A percentile compares a stretch with the other conserved stretches of the same genome.
Conservation (phyloP, 1,140 invertebrate genomes). For the Drosophila auraria region DNA sequence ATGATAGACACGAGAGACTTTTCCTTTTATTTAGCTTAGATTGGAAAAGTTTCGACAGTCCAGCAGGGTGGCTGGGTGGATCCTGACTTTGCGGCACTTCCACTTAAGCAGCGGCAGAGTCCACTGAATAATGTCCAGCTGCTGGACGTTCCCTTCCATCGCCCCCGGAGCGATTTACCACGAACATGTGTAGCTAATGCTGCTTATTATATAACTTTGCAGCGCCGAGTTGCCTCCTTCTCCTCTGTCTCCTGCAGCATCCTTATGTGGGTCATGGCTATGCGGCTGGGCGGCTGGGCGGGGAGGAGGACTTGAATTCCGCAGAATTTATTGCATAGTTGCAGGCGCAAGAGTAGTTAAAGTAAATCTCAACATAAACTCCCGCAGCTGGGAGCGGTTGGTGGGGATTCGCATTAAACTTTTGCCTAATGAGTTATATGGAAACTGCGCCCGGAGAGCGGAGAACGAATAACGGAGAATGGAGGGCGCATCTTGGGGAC, state of each 20-base stretch:
- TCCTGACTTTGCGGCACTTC: conserved; percentile 67
- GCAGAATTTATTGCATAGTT: conserved; percentile 80
- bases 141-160: neutral
- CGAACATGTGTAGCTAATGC: conserved; percentile 75
- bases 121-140: conserved; percentile 44
- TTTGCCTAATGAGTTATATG: conserved; percentile 79
- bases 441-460: conserved; percentile 3
- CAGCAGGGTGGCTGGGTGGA: conserved; percentile 37
- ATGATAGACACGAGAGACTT: conserved; percentile 83
- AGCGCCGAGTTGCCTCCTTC: neutral
- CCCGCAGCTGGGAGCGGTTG: conserved; percentile 30
- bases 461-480: neutral
- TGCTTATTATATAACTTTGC: conserved; percentile 72
- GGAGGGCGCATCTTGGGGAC: conserved; percentile 12
- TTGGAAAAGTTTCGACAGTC: conserved; percentile 84
- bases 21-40: conserved; percentile 84
- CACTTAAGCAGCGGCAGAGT: conserved; percentile 63
- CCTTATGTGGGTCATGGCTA: conserved; percentile 65
- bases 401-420: conserved; percentile 53
- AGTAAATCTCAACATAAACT: conserved; percentile 72
- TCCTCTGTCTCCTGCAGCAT: neutral
- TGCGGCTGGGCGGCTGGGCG: conserved; percentile 5
- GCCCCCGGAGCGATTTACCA: conserved; percentile 29
- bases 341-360: conserved; percentile 75
- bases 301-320: conserved; percentile 58